phyloP scores from a whole-genome alignment of 2,888 invertebrate genomes.

The Cerceris ruficornis region DNA sequence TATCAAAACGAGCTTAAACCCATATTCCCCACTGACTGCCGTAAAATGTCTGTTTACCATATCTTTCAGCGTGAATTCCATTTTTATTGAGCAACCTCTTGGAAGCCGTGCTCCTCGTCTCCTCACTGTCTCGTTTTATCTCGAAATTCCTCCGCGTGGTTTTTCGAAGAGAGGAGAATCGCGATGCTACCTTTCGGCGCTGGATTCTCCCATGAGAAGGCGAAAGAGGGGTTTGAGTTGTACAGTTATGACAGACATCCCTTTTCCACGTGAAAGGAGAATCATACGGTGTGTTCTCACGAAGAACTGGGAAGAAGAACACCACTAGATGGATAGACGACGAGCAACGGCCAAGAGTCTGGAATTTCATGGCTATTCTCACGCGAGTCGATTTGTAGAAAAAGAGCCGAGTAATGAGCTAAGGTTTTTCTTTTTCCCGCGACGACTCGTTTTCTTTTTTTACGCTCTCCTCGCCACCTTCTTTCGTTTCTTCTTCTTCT shows the following conservation, averaged over 20 bases:
- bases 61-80: background rate
- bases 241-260: conserved; percentile 29
- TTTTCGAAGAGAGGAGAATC: conserved; percentile 2
- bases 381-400: conserved; percentile 15
- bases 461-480: background rate
- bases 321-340: conserved; percentile 1
- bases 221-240: background rate
- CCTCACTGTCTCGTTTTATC: background rate
- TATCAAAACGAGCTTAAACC: too few species aligned
- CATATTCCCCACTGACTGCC: background rate
- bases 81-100: background rate
- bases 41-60: conserved; percentile 2
- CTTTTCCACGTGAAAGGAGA: conserved; percentile 27
- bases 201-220: background rate
- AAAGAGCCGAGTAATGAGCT: background rate
- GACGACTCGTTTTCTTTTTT: background rate
- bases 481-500: background rate
- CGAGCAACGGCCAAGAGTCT: background rate
- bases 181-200: conserved; percentile 1
- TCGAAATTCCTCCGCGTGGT: background rate
- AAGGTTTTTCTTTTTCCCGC: background rate
- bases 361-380: conserved; percentile 1
- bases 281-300: conserved; percentile 49
- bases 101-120: conserved; percentile 2
- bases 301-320: conserved; percentile 16